These are phyloP conservation scores for Nesidiocoris tenuis DNA, from an alignment of 2,888 invertebrate genomes.

Conservation along the genomic window DNA sequence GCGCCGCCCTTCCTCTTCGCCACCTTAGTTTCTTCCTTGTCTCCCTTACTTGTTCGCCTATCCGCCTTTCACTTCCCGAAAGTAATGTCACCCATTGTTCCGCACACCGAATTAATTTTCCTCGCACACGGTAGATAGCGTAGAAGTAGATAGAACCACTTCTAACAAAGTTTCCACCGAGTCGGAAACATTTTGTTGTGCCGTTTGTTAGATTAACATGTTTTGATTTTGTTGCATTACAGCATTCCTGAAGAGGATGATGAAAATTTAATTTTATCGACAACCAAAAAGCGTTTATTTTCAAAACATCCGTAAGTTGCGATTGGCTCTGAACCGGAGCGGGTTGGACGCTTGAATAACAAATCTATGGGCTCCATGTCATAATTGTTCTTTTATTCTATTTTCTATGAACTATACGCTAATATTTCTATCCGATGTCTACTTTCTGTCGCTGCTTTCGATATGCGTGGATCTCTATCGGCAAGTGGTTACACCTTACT, in stretches of 20 bases:
- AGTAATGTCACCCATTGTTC: too few species aligned
- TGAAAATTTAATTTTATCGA: conserved; percentile 43
- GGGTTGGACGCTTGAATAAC: conserved; percentile 13
- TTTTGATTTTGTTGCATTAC: conserved; percentile 52
- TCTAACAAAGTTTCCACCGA: background rate
- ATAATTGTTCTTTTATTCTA: background rate
- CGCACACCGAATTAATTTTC: too few species aligned
- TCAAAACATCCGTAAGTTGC: conserved; percentile 44
- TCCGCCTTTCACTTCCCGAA: too few species aligned
- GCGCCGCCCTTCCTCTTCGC: background rate
- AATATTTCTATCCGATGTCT: conserved; percentile 3
- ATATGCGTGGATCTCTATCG: too few species aligned
- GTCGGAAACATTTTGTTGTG: background rate
- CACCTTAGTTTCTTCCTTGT: too few species aligned
- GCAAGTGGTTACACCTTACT: too few species aligned
- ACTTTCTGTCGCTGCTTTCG: background rate
- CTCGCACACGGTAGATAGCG: too few species aligned
- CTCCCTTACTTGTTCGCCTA: too few species aligned
- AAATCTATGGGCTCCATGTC: background rate
- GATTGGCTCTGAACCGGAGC: conserved; percentile 14
- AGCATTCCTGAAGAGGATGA: conserved; percentile 86
- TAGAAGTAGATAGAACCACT: background rate
- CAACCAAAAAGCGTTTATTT: conserved; percentile 35
- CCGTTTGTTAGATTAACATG: conserved; percentile 6
- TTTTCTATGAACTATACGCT: background rate